Percentiles rank a stretch among this genome's conserved stretches.
phyloP scores from a whole-genome alignment of 2,797 vertebrate species.

The Agapornis canus region DNA sequence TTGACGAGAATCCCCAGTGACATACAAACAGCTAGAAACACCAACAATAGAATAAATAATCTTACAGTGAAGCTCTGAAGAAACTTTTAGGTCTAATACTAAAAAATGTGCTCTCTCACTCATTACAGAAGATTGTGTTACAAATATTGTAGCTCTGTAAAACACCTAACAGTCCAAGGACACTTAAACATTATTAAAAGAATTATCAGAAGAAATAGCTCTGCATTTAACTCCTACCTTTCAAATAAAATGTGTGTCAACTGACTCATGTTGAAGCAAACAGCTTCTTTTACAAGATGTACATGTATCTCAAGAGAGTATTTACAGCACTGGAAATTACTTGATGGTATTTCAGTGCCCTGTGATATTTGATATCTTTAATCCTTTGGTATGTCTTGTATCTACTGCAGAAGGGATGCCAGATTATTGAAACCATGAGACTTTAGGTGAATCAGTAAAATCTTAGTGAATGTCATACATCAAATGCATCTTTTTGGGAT shows the following conservation, averaged over 20 bases:
- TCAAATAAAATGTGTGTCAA: neutral
- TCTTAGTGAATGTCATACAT: neutral
- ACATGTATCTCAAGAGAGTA: neutral
- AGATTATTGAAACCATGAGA: constrained; percentile 37
- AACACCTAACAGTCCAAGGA: neutral
- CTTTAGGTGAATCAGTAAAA: constrained; percentile 9
- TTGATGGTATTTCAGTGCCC: constrained; percentile 2
- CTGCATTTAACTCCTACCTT: neutral
- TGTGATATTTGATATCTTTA: constrained; percentile 7
- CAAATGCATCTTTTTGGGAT: constrained; percentile 22
- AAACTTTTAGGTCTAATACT: neutral
- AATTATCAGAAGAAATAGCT: neutral
- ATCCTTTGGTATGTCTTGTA: constrained; percentile 31
- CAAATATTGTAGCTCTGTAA: neutral
- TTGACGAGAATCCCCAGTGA: neutral
- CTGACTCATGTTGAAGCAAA: neutral
- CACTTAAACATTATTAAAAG: neutral
- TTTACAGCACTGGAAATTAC: constrained; percentile 27
- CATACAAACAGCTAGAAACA: neutral
- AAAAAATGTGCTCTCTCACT: fast-evolving
- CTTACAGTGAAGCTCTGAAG: neutral
- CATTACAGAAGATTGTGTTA: neutral
- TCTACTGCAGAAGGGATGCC: constrained; percentile 2
- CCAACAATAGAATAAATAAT: neutral
- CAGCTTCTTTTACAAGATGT: neutral